Evolutionary conservation across 2,113 vertebrate species (phyloP).

Genomic region (Eonycteris spelaea): DNA sequence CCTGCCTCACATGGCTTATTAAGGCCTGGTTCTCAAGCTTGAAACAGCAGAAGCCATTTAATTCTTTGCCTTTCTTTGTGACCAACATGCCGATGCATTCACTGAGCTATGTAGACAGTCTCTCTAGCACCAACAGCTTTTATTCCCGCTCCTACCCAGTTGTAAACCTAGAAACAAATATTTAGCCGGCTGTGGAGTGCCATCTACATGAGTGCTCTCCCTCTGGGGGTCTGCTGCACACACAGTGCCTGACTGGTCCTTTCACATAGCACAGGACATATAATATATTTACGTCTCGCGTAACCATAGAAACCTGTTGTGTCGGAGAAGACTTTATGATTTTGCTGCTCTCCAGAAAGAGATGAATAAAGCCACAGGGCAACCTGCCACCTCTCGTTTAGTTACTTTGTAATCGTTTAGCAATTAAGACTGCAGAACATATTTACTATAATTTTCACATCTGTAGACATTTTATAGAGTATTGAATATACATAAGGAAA

Average conservation of each 20-base stretch:
- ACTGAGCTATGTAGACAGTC: neutral
- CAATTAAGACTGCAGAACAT: slow-evolving; percentile 52
- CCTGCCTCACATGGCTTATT: neutral
- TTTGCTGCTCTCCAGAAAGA: slow-evolving; percentile 53
- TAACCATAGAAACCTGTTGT: slow-evolving; percentile 79
- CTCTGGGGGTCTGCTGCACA: slow-evolving; percentile 50
- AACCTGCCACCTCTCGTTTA: slow-evolving; percentile 55
- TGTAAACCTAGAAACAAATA: slow-evolving; percentile 70
- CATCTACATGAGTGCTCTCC: neutral
- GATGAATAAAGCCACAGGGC: slow-evolving; percentile 62
- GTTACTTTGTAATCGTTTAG: slow-evolving; percentile 52
- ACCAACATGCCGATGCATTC: neutral
- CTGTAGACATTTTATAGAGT: slow-evolving; percentile 42
- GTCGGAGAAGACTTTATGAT: slow-evolving; percentile 50
- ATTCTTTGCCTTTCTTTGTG: slow-evolving; percentile 9
- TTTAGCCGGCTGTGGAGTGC: slow-evolving; percentile 60
- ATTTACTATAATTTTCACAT: slow-evolving; percentile 51
- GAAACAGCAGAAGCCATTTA: neutral
- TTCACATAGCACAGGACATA: slow-evolving; percentile 34
- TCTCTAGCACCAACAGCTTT: slow-evolving; percentile 3
- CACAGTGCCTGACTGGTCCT: slow-evolving; percentile 42
- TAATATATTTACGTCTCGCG: slow-evolving; percentile 68
- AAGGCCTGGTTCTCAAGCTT: neutral
- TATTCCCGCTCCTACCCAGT: neutral
- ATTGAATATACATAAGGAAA: slow-evolving; percentile 35